These are phyloP conservation scores for Euzophera pinguis DNA, from an alignment of 2,888 invertebrate genomes.

Conservation along the genomic window DNA sequence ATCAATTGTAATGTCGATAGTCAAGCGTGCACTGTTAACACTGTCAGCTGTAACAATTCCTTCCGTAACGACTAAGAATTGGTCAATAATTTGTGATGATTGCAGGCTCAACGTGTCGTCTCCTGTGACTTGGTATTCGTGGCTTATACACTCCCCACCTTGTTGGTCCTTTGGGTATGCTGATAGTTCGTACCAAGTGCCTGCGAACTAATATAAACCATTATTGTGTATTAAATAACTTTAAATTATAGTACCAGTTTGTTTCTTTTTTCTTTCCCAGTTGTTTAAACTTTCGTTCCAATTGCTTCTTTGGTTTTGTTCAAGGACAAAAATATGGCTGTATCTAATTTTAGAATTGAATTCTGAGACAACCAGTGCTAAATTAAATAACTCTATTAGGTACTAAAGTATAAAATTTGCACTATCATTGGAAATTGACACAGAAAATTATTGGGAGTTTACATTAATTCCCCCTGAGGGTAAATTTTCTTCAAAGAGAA, in stretches of 20 bases:
- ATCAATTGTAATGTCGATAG: slow-evolving; percentile 32
- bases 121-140: slow-evolving; percentile 32
- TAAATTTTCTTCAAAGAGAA: too few species aligned
- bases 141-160: slow-evolving; percentile 50
- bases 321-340: too few species aligned
- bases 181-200: slow-evolving; percentile 53
- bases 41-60: slow-evolving; percentile 29
- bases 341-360: too few species aligned
- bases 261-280: too few species aligned
- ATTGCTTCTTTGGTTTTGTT: too few species aligned
- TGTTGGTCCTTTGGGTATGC: slow-evolving; percentile 49
- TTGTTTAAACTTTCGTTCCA: too few species aligned
- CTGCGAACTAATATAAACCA: slow-evolving; percentile 42
- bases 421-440: too few species aligned
- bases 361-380: too few species aligned
- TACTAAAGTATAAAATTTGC: too few species aligned
- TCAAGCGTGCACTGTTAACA: slow-evolving; percentile 42
- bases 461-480: too few species aligned
- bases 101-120: slow-evolving; percentile 32
- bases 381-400: too few species aligned
- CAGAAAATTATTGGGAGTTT: too few species aligned
- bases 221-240: not conserved
- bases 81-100: slow-evolving; percentile 40
- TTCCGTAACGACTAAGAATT: slow-evolving; percentile 27
- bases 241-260: not conserved